These are phyloP conservation scores for Coreoperca whiteheadi DNA, from an alignment of 2,113 vertebrate species.

Conservation along the genomic window DNA sequence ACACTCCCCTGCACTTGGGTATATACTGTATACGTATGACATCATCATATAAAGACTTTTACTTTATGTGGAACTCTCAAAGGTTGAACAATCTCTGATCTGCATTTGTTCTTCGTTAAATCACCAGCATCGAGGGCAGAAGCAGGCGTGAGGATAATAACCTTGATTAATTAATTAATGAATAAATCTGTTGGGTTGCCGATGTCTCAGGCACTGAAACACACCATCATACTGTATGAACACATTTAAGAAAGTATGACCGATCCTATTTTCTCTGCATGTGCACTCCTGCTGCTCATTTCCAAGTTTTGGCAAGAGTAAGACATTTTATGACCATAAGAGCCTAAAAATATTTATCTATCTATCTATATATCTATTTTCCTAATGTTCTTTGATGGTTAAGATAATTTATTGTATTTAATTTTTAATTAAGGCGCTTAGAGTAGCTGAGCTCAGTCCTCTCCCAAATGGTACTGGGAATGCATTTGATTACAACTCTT, in stretches of 20 bases:
- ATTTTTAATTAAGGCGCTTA: neutral
- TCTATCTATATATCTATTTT: neutral
- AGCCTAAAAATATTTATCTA: neutral
- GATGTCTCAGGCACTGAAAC: neutral
- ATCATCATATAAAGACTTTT: neutral
- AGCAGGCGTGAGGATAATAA: neutral
- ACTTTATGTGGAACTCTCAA: neutral
- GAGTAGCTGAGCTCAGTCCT: neutral
- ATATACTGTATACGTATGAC: neutral
- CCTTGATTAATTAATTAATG: conserved; percentile 22
- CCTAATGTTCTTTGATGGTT: neutral
- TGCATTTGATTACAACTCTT: neutral
- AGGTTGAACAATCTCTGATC: conserved; percentile 8
- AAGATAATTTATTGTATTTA: neutral
- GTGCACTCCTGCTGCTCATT: neutral
- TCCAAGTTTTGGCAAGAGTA: neutral
- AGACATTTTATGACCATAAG: neutral
- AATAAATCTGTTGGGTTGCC: neutral
- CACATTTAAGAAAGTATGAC: neutral
- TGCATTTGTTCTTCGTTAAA: neutral
- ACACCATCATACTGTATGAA: neutral
- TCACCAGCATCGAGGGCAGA: neutral
- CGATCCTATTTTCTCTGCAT: neutral
- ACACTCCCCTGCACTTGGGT: neutral
- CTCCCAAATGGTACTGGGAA: neutral